Evolutionary conservation across 1,140 invertebrate genomes (phyloP).

Genomic region (Chionoecetes opilio): DNA sequence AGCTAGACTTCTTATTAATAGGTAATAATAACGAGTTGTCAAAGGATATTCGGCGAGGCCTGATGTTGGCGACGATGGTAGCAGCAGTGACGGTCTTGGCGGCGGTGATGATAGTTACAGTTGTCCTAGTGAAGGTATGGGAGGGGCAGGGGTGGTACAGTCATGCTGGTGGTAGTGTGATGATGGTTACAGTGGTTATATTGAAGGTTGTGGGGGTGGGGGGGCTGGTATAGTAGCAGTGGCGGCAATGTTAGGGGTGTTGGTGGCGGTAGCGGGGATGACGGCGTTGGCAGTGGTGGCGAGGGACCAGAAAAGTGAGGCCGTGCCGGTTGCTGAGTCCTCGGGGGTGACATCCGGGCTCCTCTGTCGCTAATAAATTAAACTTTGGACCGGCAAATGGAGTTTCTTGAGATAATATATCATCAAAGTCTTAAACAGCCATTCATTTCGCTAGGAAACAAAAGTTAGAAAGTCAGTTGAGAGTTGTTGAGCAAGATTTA

Average conservation of each 20-base stretch:
- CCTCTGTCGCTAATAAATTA: slow-evolving; percentile 77
- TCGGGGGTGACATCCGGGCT: slow-evolving; percentile 61
- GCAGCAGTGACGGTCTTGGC: neutral
- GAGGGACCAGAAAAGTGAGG: neutral
- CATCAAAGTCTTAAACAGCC: slow-evolving; percentile 79
- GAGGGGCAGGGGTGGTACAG: neutral
- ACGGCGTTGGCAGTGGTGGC: neutral
- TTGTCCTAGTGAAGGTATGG: neutral
- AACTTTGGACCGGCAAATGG: slow-evolving; percentile 79
- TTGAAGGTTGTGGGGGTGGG: neutral
- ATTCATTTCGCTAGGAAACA: slow-evolving; percentile 79
- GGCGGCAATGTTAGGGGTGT: too few relatives aligned
- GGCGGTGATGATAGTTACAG: neutral
- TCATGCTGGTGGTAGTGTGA: neutral
- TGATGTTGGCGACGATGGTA: neutral
- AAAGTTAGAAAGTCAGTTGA: slow-evolving; percentile 78
- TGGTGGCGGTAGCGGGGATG: neutral
- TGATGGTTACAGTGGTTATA: neutral
- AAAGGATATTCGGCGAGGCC: neutral
- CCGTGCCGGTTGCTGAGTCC: neutral
- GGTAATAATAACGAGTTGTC: too few relatives aligned
- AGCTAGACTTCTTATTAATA: too few relatives aligned
- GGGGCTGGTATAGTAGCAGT: neutral
- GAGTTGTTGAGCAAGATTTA: slow-evolving; percentile 78
- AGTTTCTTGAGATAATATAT: slow-evolving; percentile 80